phyloP scores from a whole-genome alignment of 2,113 vertebrate species.

The Trochalopteron elliotii region DNA sequence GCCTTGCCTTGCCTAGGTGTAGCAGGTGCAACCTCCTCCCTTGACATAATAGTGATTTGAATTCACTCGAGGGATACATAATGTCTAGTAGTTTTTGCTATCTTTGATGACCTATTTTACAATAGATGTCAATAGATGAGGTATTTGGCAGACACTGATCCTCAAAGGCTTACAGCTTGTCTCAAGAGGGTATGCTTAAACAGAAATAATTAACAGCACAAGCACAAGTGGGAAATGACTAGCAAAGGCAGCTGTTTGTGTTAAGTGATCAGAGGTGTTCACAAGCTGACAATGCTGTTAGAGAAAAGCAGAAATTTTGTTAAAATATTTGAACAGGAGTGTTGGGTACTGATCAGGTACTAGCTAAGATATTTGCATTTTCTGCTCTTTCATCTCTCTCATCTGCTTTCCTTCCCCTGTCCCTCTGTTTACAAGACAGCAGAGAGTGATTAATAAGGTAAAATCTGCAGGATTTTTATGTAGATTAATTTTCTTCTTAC shows the following conservation, averaged over 20 bases:
- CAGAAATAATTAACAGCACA: neutral
- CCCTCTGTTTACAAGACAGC: neutral
- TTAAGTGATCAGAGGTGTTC: neutral
- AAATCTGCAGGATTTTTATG: neutral
- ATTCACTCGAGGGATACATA: neutral
- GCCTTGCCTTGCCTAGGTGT: neutral
- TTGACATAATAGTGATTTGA: neutral
- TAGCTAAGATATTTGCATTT: neutral
- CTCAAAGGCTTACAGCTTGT: neutral
- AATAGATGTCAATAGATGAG: neutral
- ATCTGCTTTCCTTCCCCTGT: neutral
- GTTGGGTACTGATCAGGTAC: neutral
- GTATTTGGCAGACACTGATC: neutral
- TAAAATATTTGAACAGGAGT: neutral
- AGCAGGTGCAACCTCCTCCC: neutral
- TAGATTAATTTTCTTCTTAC: neutral
- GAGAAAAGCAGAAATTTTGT: neutral
- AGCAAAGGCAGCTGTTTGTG: neutral
- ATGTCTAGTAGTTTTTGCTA: neutral
- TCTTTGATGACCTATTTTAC: neutral
- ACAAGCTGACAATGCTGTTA: neutral
- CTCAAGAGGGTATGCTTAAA: neutral
- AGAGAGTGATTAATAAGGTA: neutral
- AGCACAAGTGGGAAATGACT: neutral
- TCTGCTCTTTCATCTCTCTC: neutral